Evolutionary conservation across 2,113 vertebrate species (phyloP).

Genomic region (Felis catus): F.catus_Fca126_mat1.0 CM031415.1:100465501-100466000

Average conservation of each 20-base stretch:
- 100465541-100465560: background rate
- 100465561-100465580: background rate
- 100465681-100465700: background rate
- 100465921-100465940: background rate
- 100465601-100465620: background rate
- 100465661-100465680: background rate
- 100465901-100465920: background rate
- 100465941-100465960: background rate
- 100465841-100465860: background rate
- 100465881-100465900: background rate
- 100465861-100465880: background rate
- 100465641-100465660: background rate
- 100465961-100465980: background rate
- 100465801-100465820: accelerated
- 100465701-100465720: background rate
- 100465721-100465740: background rate
- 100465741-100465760: background rate
- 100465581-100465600: accelerated
- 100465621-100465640: background rate
- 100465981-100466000: background rate
- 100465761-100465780: background rate
- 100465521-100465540: background rate
- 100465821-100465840: background rate
- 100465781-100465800: background rate
- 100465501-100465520: background rate